phyloP scores from a whole-genome alignment of 2,113 vertebrate genomes.

The Oenanthe oenanthe region DNA sequence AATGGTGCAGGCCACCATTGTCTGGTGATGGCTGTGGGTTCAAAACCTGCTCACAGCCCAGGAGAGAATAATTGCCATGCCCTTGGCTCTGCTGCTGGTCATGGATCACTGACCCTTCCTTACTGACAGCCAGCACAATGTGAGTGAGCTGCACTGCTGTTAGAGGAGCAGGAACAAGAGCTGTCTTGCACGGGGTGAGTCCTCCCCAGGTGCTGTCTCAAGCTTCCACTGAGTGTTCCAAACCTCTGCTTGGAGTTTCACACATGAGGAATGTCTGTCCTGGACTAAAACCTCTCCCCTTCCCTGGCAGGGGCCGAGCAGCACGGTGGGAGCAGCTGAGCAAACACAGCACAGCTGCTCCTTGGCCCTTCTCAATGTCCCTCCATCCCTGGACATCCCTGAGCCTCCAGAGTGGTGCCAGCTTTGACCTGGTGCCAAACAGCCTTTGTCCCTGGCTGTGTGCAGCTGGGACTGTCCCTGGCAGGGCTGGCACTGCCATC shows the following conservation, averaged over 20 bases:
- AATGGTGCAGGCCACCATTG: not conserved
- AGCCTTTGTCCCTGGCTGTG: not conserved
- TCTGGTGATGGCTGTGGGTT: not conserved
- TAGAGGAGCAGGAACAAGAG: not conserved
- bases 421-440: not conserved
- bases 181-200: not conserved
- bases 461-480: not conserved
- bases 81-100: not conserved
- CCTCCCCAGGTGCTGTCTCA: constrained; percentile 13
- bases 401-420: not conserved
- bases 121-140: not conserved
- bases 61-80: not conserved
- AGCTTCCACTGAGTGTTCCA: not conserved
- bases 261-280: not conserved
- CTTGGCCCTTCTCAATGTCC: fast-evolving
- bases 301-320: not conserved
- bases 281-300: fast-evolving
- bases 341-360: not conserved
- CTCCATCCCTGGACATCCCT: not conserved
- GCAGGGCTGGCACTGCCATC: not conserved
- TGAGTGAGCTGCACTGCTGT: not conserved
- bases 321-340: not conserved
- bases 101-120: not conserved
- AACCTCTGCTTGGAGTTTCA: not conserved
- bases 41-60: not conserved